phyloP scores from a whole-genome alignment of 2,113 vertebrate genomes.

The Falco punctatus region DNA sequence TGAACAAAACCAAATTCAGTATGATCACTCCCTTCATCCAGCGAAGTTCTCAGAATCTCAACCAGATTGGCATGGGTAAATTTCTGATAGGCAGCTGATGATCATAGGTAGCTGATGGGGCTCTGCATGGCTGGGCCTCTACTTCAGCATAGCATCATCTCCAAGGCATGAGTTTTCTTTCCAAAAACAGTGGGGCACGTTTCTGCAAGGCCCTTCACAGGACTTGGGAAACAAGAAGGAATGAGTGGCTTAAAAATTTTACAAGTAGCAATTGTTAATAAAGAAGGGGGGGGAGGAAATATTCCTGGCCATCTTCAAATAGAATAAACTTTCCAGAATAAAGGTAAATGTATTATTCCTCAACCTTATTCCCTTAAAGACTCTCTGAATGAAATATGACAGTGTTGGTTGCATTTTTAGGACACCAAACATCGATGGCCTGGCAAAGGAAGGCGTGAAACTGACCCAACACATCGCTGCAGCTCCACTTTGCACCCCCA shows the following conservation, averaged over 20 bases:
- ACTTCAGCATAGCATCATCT: not conserved
- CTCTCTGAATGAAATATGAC: not conserved
- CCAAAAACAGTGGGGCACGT: not conserved
- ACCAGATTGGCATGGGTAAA: not conserved
- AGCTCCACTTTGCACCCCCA: slow-evolving; percentile 84
- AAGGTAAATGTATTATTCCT: not conserved
- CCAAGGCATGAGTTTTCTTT: not conserved
- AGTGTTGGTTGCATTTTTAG: slow-evolving; percentile 51
- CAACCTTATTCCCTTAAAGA: not conserved
- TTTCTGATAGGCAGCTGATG: not conserved
- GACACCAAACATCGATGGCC: slow-evolving; percentile 86
- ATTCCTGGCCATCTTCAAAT: not conserved
- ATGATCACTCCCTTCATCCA: fast-evolving
- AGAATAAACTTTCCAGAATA: not conserved
- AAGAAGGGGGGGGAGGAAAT: not conserved
- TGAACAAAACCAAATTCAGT: not conserved
- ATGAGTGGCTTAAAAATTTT: not conserved
- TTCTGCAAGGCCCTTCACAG: not conserved
- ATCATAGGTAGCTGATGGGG: not conserved
- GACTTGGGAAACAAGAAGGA: not conserved
- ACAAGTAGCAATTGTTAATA: not conserved
- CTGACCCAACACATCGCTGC: slow-evolving; percentile 89
- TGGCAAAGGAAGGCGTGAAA: slow-evolving; percentile 84
- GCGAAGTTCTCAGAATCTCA: not conserved
- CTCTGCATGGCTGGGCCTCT: not conserved